These are phyloP conservation scores for Hypercompe scribonia DNA, from an alignment of 2,888 invertebrate genomes.

Conservation along the genomic window DNA sequence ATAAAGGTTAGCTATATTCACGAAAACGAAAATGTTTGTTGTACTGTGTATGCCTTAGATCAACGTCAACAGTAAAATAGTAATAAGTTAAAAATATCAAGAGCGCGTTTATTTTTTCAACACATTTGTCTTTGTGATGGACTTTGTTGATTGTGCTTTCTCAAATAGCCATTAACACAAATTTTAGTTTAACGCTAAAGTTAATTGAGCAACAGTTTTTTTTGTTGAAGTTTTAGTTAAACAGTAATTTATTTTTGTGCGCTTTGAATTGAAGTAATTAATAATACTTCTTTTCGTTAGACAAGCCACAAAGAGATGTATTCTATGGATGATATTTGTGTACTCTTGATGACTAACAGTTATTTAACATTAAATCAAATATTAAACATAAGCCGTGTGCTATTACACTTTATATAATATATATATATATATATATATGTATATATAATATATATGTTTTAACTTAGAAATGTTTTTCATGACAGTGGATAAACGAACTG, in stretches of 20 bases:
- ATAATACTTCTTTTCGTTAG: conserved; percentile 15
- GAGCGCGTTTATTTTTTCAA: conserved; percentile 23
- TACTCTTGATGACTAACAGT: neutral
- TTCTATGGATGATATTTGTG: neutral
- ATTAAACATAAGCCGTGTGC: neutral
- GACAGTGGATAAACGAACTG: too few species aligned
- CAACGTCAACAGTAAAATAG: conserved; percentile 34
- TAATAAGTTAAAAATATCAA: conserved; percentile 26
- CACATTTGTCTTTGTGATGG: conserved; percentile 40
- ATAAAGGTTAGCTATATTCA: conserved; percentile 29
- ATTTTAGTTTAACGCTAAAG: conserved; percentile 41
- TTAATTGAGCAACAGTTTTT: conserved; percentile 40
- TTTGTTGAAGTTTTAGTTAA: conserved; percentile 35
- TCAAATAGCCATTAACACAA: conserved; percentile 48
- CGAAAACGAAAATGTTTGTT: conserved; percentile 33
- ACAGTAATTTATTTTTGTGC: conserved; percentile 45
- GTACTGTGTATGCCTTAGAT: conserved; percentile 24
- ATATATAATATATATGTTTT: too few species aligned
- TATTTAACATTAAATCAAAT: too few species aligned
- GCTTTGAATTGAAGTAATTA: conserved; percentile 39
- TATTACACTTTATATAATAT: neutral
- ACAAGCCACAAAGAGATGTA: neutral
- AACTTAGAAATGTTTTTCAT: too few species aligned
- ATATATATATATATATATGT: too few species aligned
- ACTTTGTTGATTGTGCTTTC: conserved; percentile 32